Evolutionary conservation across 2,888 invertebrate genomes (phyloP), one percentile per base, ranked within the genome.

Genomic region (Drosophila suboccidentalis): DNA sequence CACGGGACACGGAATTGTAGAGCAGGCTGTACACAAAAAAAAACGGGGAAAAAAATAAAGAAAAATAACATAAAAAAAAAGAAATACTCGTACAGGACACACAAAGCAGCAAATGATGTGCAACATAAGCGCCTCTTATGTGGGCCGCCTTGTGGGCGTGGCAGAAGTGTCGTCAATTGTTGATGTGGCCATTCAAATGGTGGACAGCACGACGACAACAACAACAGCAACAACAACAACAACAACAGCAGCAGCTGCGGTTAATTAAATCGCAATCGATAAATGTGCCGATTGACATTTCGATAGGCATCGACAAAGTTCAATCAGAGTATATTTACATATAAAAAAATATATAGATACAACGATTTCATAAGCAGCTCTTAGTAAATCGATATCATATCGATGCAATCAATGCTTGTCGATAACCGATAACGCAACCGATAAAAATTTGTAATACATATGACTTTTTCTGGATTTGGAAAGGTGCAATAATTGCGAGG

Each of bases 91-190:
- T n/a, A 50, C 32, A 55, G 44, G 50, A 43, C 36, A 62, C 49
- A 71, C 50, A 71, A 64, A 70, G 58, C 53, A 66, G 41, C 82
- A 79, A 71, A 79, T 81, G 78, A 75, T 69, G 82, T 78, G 82
- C 71, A 78, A 68, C 75, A 79, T 66, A 71, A 69, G 68, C 72
- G 72, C 51, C 73, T 64, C 73, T 77, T 78, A 66, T 58, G 67
- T 78, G 80, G 76, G 80, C 58, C 60, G 63, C 38, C 41, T 34
- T 29, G 15, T 43, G 63, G 74, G 74, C 70, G 76, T 69, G 61
- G 8, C 57, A 51, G 19, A 43, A 69, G 78, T 75, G 64, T 62
- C 50, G 58, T 51, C 76, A 39, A 66, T 75, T 66, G 70, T 54
- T 73, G 74, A 65, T 67, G 59, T 17, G 73, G 19, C 55, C 72